A percentile compares a stretch with the other conserved stretches of the same genome.
Conservation (phyloP, 2,113 vertebrate species). For the Sarotherodon lohbergeri region DNA sequence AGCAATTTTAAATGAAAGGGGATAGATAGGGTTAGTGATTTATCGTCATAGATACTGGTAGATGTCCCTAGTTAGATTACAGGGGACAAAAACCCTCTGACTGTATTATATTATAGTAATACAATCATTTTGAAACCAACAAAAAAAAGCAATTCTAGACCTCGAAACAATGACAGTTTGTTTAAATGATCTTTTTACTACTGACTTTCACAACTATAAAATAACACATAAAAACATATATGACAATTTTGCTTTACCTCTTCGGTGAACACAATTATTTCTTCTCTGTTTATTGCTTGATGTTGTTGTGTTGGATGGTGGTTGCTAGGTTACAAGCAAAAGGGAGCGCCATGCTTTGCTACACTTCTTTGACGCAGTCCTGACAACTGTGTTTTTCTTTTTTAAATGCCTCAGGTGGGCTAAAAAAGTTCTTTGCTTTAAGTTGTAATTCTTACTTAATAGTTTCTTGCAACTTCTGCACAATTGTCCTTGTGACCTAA, state of each 20-base stretch:
- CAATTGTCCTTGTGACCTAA: constrained; percentile 18
- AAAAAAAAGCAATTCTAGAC: neutral
- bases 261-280: neutral
- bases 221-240: neutral
- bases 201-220: neutral
- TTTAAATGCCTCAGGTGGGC: neutral
- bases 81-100: neutral
- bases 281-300: neutral
- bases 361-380: neutral
- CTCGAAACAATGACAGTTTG: neutral
- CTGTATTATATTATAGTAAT: neutral
- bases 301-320: neutral
- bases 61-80: neutral
- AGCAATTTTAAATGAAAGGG: neutral
- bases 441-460: neutral
- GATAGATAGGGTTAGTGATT: neutral
- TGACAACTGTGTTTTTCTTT: neutral
- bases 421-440: neutral
- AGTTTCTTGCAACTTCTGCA: neutral
- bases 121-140: neutral
- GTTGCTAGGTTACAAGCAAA: neutral
- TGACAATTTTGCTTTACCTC: neutral
- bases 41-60: neutral
- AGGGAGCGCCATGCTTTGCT: neutral
- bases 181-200: neutral